Conservation (phyloP, 1,140 invertebrate species). For the Zaprionus vittiger region DNA sequence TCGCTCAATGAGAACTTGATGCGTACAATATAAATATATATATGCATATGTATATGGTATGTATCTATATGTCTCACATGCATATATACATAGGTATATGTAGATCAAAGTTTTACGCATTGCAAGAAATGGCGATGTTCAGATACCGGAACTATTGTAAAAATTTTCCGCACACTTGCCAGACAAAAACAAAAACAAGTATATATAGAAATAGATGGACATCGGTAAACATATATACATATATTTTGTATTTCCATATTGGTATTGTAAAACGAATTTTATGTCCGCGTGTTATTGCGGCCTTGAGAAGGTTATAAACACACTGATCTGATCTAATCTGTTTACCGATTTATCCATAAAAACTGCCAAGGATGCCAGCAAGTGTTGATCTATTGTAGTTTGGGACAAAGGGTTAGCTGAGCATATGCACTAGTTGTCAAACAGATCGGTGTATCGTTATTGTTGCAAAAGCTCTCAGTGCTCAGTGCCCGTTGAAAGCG, state of each 20-base stretch:
- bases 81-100: conserved; percentile 13
- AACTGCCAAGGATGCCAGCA: not conserved
- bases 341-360: not conserved
- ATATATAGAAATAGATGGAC: conserved; percentile 10
- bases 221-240: conserved; percentile 42
- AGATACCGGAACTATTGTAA: conserved; percentile 54
- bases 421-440: not conserved
- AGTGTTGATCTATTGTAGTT: not conserved
- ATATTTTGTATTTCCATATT: not conserved
- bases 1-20: conserved; percentile 29
- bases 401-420: not conserved
- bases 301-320: conserved; percentile 3
- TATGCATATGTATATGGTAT: conserved; percentile 1
- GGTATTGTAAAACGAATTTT: not conserved
- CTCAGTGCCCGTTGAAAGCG: not conserved
- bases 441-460: not conserved
- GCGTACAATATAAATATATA: too few species aligned
- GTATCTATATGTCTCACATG: not conserved
- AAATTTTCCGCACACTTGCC: conserved; percentile 49
- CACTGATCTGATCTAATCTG: not conserved
- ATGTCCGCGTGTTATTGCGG: not conserved
- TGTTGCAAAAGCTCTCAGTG: not conserved
- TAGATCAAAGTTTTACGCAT: conserved; percentile 50
- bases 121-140: conserved; percentile 37
- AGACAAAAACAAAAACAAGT: conserved; percentile 20